A percentile compares a stretch with the other conserved stretches of the same genome.
Conservation (phyloP, 2,888 invertebrate species). For the Calliopum simillimum region DNA sequence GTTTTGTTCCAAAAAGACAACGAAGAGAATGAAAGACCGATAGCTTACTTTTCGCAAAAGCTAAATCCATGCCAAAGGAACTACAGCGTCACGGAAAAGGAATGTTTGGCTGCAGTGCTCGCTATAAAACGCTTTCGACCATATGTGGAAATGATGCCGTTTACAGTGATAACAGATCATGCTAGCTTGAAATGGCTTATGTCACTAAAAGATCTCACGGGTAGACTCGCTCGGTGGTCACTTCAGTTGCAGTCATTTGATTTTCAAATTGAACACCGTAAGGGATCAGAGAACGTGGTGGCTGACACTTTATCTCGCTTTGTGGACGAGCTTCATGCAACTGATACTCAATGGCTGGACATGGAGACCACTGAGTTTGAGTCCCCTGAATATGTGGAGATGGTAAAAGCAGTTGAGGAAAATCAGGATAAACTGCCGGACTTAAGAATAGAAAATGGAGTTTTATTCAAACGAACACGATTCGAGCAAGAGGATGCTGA, state of each 20-base stretch:
- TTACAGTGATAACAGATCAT: constrained; percentile 50
- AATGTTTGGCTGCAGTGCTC: constrained; percentile 18
- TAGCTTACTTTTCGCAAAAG: no score
- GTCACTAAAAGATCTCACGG: constrained; percentile 49
- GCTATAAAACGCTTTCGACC: constrained; percentile 24
- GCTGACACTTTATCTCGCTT: constrained; percentile 50
- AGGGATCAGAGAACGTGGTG: constrained; percentile 31
- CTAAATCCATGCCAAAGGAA: constrained; percentile 18
- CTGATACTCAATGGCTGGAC: no score
- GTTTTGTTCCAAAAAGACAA: no score
- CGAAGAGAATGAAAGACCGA: no score
- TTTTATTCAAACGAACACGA: constrained; percentile 21
- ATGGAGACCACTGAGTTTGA: no score
- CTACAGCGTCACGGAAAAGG: constrained; percentile 37
- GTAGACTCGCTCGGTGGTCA: constrained; percentile 48
- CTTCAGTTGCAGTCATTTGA: constrained; percentile 35
- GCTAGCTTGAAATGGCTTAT: constrained; percentile 51
- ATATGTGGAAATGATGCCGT: constrained; percentile 31
- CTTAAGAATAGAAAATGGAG: constrained; percentile 12
- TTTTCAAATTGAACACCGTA: constrained; percentile 29
- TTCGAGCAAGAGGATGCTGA: constrained; percentile 11
- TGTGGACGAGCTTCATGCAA: no score
- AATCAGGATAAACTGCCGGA: constrained; percentile 13
- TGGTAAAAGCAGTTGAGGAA: not conserved
- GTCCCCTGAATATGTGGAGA: constrained; percentile 7